phyloP scores from a whole-genome alignment of 23 tunicate genomes.

The Oikopleura albicans region DNA sequence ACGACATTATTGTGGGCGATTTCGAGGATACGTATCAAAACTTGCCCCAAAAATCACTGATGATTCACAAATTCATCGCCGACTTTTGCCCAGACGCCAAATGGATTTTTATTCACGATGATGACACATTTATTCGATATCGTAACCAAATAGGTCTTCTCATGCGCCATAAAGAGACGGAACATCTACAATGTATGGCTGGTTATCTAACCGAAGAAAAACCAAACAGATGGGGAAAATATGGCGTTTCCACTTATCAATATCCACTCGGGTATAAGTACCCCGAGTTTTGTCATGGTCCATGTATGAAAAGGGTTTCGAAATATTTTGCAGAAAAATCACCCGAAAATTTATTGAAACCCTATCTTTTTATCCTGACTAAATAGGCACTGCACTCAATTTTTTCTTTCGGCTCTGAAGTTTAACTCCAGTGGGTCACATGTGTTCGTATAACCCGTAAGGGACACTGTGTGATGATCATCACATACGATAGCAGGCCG shows the following conservation, averaged over 20 bases:
- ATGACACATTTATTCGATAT: background rate
- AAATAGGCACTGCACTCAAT: too few species aligned
- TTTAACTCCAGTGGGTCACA: too few species aligned
- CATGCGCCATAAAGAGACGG: background rate
- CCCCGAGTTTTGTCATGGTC: background rate
- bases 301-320: background rate
- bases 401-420: too few species aligned
- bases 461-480: too few species aligned
- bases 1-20: background rate
- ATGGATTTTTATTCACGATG: background rate
- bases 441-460: too few species aligned
- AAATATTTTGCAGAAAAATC: background rate
- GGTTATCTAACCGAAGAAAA: background rate
- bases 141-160: background rate
- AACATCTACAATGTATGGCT: background rate
- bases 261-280: background rate
- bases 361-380: too few species aligned
- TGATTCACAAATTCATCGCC: background rate
- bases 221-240: background rate
- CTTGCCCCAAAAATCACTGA: background rate
- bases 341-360: background rate
- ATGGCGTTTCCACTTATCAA: background rate
- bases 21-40: background rate
- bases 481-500: too few species aligned
- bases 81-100: background rate